Conservation (phyloP, 2,797 vertebrate species). For the Dromococcyx pavoninus region DNA sequence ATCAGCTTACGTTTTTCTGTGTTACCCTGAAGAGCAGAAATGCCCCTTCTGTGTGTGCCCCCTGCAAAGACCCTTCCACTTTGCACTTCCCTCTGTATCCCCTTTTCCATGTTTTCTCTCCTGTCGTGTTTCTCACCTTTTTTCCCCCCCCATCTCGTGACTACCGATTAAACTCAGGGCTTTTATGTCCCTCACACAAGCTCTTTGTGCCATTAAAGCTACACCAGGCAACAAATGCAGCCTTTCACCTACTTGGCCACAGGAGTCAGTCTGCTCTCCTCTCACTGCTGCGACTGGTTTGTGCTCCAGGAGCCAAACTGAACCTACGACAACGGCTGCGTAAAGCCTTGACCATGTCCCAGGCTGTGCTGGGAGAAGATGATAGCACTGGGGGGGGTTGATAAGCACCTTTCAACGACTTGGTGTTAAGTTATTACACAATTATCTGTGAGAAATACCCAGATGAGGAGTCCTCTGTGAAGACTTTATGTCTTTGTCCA, state of each 20-base stretch:
- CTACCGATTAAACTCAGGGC: neutral
- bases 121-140: neutral
- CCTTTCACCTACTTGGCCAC: conserved; percentile 65
- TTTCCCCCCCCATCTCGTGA: neutral
- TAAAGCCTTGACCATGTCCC: neutral
- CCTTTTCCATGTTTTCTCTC: neutral
- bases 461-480: neutral
- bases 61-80: neutral
- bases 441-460: neutral
- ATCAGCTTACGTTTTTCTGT: neutral
- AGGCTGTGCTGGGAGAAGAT: neutral
- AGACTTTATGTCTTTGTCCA: neutral
- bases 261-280: conserved; percentile 14
- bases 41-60: fast-evolving
- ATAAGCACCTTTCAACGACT: neutral
- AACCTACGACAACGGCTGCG: neutral
- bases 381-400: neutral
- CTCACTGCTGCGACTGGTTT: neutral
- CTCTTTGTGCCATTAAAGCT: conserved; percentile 47
- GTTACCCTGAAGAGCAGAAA: neutral
- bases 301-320: conserved; percentile 3
- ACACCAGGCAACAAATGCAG: neutral
- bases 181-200: conserved; percentile 9
- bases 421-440: neutral
- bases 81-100: neutral